These are phyloP conservation scores for Augochlorella aurata DNA, from an alignment of 2,888 invertebrate species.

Conservation along the genomic window DNA sequence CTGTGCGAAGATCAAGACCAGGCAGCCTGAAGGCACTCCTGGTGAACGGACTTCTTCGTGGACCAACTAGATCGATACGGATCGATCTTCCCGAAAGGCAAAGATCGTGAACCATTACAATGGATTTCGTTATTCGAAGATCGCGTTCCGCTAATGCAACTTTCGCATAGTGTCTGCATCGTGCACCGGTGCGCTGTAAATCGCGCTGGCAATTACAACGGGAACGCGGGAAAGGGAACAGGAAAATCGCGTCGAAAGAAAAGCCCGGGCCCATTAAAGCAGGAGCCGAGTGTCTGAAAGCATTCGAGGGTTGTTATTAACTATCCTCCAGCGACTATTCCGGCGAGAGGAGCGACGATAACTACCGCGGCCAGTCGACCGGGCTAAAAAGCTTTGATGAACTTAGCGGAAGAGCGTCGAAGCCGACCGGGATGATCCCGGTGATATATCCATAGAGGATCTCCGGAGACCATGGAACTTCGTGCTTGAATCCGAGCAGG, in stretches of 20 bases:
- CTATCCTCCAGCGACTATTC: neutral
- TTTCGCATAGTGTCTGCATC: neutral
- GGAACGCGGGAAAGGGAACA: neutral
- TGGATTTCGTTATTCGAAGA: neutral
- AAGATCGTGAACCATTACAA: too few species aligned
- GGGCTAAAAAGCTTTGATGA: neutral
- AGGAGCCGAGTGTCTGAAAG: neutral
- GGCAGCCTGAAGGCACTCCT: neutral
- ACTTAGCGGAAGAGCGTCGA: neutral
- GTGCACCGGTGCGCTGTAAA: neutral
- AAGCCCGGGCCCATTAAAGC: neutral
- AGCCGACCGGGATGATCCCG: neutral
- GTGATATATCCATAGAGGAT: too few species aligned
- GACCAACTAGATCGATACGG: neutral
- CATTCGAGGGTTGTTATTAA: conserved; percentile 1
- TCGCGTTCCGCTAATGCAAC: neutral
- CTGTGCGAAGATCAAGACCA: too few species aligned
- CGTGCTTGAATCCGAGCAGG: neutral
- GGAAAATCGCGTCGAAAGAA: neutral
- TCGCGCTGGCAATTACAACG: neutral
- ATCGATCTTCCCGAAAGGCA: neutral
- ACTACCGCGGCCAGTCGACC: neutral
- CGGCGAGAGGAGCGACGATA: neutral
- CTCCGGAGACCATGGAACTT: neutral
- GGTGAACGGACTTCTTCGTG: too few species aligned